phyloP scores from a whole-genome alignment of 1,140 invertebrate species.

The Sarcophaga bullata region DNA sequence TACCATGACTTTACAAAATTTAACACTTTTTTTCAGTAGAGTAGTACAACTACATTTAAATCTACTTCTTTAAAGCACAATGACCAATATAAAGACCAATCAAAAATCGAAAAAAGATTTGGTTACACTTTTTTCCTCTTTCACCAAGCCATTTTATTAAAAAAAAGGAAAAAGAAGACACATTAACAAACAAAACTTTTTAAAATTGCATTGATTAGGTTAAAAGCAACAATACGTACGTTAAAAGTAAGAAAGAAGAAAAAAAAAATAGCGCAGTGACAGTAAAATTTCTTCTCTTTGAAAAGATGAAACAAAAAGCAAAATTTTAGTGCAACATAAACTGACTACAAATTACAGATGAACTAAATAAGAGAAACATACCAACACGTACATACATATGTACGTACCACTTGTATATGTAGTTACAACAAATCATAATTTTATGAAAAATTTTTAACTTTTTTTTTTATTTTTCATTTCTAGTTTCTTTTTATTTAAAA shows the following conservation, averaged over 20 bases:
- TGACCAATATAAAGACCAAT: no score
- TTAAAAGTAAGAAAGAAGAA: no score
- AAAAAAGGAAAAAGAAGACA: no score
- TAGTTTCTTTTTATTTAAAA: background rate
- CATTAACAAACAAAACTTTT: background rate
- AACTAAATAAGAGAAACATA: background rate
- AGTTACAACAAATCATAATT: background rate
- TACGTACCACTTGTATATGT: background rate
- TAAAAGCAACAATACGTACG: background rate
- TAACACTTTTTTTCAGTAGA: no score
- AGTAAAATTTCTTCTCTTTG: no score
- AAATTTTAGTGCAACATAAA: slow-evolving; percentile 2
- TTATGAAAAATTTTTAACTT: background rate
- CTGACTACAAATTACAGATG: background rate
- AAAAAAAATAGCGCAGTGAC: slow-evolving; percentile 7
- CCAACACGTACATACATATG: background rate
- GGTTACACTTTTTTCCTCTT: no score
- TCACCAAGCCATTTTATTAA: slow-evolving; percentile 22
- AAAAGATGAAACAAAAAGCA: no score
- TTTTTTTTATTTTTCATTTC: no score
- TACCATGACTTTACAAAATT: no score
- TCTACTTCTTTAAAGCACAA: no score
- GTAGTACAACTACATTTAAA: no score
- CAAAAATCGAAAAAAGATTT: no score
- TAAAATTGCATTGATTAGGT: slow-evolving; percentile 14